Conservation (phyloP, 2,113 vertebrate genomes). For the Sarotherodon lohbergeri region DNA sequence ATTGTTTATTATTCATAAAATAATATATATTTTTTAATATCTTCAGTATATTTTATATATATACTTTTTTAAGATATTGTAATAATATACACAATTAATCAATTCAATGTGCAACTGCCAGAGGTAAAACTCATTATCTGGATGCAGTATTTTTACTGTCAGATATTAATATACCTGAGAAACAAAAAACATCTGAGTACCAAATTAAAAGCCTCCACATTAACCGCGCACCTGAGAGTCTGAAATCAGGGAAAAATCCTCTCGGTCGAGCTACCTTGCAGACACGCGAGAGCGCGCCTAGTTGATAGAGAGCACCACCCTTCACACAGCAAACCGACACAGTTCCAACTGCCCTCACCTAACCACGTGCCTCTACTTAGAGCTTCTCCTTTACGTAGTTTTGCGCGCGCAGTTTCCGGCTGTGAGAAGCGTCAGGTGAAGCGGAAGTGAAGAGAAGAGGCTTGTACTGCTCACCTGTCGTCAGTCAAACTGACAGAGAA, state of each 20-base stretch:
- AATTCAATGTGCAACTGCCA: neutral
- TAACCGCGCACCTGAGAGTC: neutral
- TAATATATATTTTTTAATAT: neutral
- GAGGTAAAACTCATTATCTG: neutral
- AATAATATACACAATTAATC: neutral
- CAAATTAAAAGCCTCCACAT: neutral
- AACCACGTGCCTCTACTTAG: neutral
- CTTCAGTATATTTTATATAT: neutral
- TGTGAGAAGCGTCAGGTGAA: neutral
- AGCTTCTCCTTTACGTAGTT: neutral
- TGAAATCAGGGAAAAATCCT: neutral
- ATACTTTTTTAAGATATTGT: neutral
- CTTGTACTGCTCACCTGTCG: neutral
- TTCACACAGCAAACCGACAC: neutral
- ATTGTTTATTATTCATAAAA: neutral
- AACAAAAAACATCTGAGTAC: neutral
- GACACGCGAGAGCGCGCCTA: neutral
- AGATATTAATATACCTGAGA: neutral
- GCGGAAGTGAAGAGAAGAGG: conserved; percentile 5
- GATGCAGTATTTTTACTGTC: neutral
- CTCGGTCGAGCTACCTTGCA: neutral
- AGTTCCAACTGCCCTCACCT: neutral
- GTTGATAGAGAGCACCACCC: neutral
- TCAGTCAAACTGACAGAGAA: neutral
- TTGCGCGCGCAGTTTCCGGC: neutral